Evolutionary conservation across 2,888 invertebrate genomes (phyloP), one percentile per base, ranked within the genome.

Genomic region (Tuta absoluta): DNA sequence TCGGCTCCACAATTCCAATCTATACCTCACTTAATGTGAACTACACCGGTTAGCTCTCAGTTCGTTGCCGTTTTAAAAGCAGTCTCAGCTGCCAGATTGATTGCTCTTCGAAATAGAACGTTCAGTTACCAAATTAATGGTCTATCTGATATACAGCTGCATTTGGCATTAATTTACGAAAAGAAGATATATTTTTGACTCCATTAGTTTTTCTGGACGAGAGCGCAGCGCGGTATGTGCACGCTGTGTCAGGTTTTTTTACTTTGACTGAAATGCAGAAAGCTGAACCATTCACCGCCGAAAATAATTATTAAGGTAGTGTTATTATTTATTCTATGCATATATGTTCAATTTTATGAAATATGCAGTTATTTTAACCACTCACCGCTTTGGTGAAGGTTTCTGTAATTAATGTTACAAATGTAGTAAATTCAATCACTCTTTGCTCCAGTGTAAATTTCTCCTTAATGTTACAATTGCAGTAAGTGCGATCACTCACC

Each of bases 361-460:
- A n/a, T n/a, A n/a, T n/a, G n/a, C 12, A 37, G 19, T 49, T n/a
- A 4, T 17, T 5, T 49, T 1, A 24, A 53, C 3, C 4, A 94
- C 96, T 95, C 83, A 97, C 97, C 82, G 97, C 97, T 86, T 98
- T 97, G 0, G 97, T 96, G 84, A n/a, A n/a, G n/a, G n/a, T 28
- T 28, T 28, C 2, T 33, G 33, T 8, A 8, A 33, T 10, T 33
- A 10, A 33, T 33, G 33, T 33, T 94, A 95, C 45, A 14, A n/a
- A 14, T 8, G 8, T 11, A 41, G 41, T 14, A n/a, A 1, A 14
- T 12, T 14, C n/a, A 14, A 38, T 8, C 38, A 38, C 11, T 38
- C 38, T 5, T 10, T 10, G 11, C 38, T 38, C 8, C 38, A 38
- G 38, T 38, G 38, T 11, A 12, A 38, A 11, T 12, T 28, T 4